Evolutionary conservation across 2,888 invertebrate species (phyloP).

Genomic region (Deilephila elpenor): DNA sequence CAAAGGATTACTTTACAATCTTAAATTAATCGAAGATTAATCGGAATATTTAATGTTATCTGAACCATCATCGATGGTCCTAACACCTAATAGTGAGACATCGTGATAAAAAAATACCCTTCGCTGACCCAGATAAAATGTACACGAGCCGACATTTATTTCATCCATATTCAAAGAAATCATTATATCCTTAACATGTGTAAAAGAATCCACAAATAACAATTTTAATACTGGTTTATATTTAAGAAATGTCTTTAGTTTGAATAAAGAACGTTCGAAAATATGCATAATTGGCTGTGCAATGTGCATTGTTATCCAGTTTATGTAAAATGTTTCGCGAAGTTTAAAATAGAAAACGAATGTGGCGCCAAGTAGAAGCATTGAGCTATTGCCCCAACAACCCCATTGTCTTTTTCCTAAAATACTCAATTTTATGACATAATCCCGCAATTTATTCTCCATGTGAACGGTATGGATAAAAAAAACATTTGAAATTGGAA

Average conservation of each 20-base stretch:
- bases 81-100: neutral
- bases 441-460: too few relatives aligned
- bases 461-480: too few relatives aligned
- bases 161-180: neutral
- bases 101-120: conserved; percentile 11
- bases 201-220: neutral
- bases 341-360: too few relatives aligned
- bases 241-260: neutral
- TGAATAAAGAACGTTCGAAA: neutral
- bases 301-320: too few relatives aligned
- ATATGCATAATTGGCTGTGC: too few relatives aligned
- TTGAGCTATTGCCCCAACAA: too few relatives aligned
- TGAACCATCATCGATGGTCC: neutral
- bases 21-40: neutral
- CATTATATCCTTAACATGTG: neutral
- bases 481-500: conserved; percentile 1
- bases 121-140: neutral
- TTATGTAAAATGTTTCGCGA: too few relatives aligned
- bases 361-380: too few relatives aligned
- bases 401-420: too few relatives aligned
- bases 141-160: neutral
- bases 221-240: neutral
- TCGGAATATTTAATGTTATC: neutral
- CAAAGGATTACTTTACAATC: neutral
- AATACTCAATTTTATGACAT: too few relatives aligned